These are phyloP conservation scores for Archegozetes longisetosus DNA, from an alignment of 1,140 invertebrate genomes.

Conservation along the genomic window DNA sequence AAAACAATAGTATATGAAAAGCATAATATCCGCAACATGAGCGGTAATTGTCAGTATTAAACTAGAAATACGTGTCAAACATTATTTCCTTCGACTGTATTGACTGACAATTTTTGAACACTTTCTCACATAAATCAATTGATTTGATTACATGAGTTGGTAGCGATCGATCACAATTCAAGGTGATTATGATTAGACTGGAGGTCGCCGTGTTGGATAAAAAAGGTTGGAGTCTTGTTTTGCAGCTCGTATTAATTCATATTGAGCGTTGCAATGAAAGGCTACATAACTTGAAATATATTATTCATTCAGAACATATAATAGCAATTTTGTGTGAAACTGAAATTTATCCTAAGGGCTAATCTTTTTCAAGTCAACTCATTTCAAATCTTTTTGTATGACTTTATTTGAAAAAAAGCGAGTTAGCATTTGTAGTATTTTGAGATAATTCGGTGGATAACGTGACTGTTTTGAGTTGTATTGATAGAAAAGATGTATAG, in stretches of 20 bases:
- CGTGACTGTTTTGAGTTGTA: not conserved
- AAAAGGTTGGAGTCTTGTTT: no score
- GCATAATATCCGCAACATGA: no score
- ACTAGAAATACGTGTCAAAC: no score
- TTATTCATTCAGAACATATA: not conserved
- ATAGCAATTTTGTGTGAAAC: not conserved
- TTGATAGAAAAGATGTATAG: not conserved
- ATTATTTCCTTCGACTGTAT: no score
- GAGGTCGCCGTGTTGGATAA: not conserved
- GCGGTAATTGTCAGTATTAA: no score
- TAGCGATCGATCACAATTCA: not conserved
- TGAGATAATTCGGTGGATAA: not conserved
- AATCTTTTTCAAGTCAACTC: not conserved
- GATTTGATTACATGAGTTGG: no score
- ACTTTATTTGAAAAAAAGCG: not conserved
- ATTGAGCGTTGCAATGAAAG: not conserved
- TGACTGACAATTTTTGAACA: no score
- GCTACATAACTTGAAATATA: not conserved
- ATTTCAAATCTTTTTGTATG: not conserved
- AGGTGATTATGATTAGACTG: not conserved
- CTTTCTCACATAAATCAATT: no score
- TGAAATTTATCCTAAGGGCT: not conserved
- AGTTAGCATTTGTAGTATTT: not conserved
- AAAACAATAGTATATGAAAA: no score
- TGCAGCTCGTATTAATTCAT: not conserved